Evolutionary conservation across 2,797 vertebrate genomes (phyloP).

Genomic region (Cyclura pinguis): DNA sequence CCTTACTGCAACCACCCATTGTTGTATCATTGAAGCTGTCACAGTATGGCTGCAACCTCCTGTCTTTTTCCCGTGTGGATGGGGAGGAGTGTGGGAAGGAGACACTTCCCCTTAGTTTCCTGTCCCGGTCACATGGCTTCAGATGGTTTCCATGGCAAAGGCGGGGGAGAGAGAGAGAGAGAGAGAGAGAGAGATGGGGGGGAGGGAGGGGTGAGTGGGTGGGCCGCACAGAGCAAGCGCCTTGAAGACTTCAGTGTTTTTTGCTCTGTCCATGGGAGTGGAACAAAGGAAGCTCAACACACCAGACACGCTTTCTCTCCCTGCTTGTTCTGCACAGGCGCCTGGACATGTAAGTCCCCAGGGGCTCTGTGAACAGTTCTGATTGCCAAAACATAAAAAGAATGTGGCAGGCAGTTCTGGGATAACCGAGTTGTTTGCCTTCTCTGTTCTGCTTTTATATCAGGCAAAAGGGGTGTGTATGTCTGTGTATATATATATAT

Average conservation of each 20-base stretch:
- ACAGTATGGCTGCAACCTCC: not conserved
- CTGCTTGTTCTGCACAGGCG: slow-evolving; percentile 31
- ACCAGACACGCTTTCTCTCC: slow-evolving; percentile 43
- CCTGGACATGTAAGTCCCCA: slow-evolving; percentile 63
- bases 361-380: not conserved
- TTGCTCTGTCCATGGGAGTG: slow-evolving; percentile 70
- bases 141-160: slow-evolving; percentile 74
- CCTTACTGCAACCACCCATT: not conserved
- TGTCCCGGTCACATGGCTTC: slow-evolving; percentile 75
- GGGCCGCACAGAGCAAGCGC: slow-evolving; percentile 62
- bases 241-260: slow-evolving; percentile 62
- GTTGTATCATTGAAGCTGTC: not conserved
- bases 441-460: not conserved
- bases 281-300: slow-evolving; percentile 73
- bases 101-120: slow-evolving; percentile 61
- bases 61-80: not conserved
- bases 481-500: not conserved
- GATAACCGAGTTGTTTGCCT: not conserved
- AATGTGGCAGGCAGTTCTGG: not conserved
- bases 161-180: slow-evolving; percentile 33
- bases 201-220: slow-evolving; percentile 50
- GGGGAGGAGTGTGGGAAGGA: slow-evolving; percentile 13
- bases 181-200: slow-evolving; percentile 18
- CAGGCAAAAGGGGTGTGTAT: rapidly evolving
- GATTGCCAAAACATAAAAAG: not conserved